Evolutionary conservation across 2,113 vertebrate genomes (phyloP).

Genomic region (Riparia riparia): DNA sequence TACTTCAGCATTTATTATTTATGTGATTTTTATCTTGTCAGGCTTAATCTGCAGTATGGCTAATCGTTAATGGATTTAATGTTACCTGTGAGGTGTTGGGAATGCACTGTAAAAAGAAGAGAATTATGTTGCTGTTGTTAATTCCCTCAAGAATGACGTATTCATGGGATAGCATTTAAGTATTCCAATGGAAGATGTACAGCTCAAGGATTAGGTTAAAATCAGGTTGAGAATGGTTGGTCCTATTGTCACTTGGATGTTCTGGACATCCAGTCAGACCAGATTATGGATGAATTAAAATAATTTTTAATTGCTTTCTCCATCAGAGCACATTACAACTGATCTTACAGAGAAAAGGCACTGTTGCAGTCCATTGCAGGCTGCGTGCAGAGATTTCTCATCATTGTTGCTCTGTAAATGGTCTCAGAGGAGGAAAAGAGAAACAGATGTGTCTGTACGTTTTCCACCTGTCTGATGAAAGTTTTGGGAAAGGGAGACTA

Average conservation of each 20-base stretch:
- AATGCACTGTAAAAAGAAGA: not conserved
- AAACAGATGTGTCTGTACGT: fast-evolving
- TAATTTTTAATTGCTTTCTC: not conserved
- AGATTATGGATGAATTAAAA: not conserved
- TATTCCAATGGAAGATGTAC: not conserved
- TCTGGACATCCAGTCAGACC: not conserved
- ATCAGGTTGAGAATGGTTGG: not conserved
- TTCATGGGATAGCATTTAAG: not conserved
- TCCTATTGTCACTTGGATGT: not conserved
- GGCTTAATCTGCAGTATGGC: not conserved
- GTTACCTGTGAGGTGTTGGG: not conserved
- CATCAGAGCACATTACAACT: not conserved
- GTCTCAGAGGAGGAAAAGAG: not conserved
- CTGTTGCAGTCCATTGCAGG: not conserved
- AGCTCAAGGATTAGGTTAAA: not conserved
- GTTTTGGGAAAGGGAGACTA: not conserved
- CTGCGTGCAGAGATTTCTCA: not conserved
- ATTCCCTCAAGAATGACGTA: fast-evolving
- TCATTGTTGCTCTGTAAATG: not conserved
- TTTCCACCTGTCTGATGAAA: not conserved
- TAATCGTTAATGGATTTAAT: constrained; percentile 39
- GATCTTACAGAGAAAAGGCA: not conserved
- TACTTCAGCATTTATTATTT: constrained; percentile 20
- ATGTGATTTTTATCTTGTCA: constrained; percentile 22
- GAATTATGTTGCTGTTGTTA: not conserved